These are phyloP conservation scores for Amblyraja radiata DNA, from an alignment of 2,797 vertebrate genomes.

Conservation along the genomic window DNA sequence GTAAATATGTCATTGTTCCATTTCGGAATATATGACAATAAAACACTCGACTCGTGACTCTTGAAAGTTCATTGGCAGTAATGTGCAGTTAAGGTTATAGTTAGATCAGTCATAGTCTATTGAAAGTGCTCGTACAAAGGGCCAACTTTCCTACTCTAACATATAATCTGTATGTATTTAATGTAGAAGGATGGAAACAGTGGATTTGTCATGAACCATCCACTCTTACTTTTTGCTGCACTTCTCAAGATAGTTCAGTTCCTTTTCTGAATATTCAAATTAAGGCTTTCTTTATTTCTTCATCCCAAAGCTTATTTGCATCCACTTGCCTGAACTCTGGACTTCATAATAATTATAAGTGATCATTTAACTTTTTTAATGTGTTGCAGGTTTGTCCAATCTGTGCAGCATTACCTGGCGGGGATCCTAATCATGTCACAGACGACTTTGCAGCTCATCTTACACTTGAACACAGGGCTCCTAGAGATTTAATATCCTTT, in stretches of 20 bases:
- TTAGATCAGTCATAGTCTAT: too few relatives aligned
- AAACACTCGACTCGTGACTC: too few relatives aligned
- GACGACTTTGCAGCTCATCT: slow-evolving; percentile 99
- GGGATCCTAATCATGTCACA: slow-evolving; percentile 97
- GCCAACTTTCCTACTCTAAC: too few relatives aligned
- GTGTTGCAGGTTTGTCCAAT: slow-evolving; percentile 91
- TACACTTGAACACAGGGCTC: slow-evolving; percentile 98
- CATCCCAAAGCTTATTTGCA: neutral
- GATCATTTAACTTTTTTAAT: slow-evolving; percentile 15
- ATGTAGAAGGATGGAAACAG: neutral
- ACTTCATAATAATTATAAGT: neutral
- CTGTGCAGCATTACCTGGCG: slow-evolving; percentile 95
- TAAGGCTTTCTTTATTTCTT: neutral
- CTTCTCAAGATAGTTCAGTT: neutral
- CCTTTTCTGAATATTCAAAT: neutral
- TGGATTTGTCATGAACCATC: neutral
- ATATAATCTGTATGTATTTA: too few relatives aligned
- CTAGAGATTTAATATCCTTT: slow-evolving; percentile 99
- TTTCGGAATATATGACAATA: too few relatives aligned
- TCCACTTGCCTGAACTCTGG: neutral
- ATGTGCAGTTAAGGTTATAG: too few relatives aligned
- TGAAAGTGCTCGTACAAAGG: too few relatives aligned
- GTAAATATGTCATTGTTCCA: too few relatives aligned
- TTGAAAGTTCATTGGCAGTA: too few relatives aligned
- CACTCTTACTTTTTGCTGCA: neutral